These are phyloP conservation scores for Panzeria rudis DNA, from an alignment of 2,888 invertebrate species.

Conservation along the genomic window DNA sequence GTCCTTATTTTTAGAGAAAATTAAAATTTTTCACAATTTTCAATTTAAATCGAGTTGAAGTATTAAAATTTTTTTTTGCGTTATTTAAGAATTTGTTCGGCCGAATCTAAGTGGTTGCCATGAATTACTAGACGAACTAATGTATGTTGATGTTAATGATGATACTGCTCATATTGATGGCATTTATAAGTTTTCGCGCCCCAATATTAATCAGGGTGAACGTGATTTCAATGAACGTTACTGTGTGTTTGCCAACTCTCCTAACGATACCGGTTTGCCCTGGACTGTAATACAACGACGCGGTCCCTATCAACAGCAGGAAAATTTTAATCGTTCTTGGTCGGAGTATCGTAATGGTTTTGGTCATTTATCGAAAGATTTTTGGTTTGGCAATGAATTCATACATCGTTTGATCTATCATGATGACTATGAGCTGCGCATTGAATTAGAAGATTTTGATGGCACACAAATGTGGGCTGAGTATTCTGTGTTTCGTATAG, in stretches of 20 bases:
- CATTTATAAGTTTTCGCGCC: constrained; percentile 81
- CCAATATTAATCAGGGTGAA: constrained; percentile 78
- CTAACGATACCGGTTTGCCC: constrained; percentile 79
- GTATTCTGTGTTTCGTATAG: constrained; percentile 83
- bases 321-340: constrained; percentile 86
- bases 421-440: constrained; percentile 78
- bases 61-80: neutral
- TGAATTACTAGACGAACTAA: constrained; percentile 77
- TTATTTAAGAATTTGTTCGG: constrained; percentile 77
- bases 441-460: constrained; percentile 74
- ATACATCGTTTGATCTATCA: constrained; percentile 83
- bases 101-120: constrained; percentile 82
- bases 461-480: constrained; percentile 84
- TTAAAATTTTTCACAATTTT: neutral
- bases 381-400: constrained; percentile 87
- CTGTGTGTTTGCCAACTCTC: constrained; percentile 83
- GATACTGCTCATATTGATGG: constrained; percentile 80
- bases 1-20: neutral
- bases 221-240: constrained; percentile 84
- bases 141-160: constrained; percentile 25
- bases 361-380: constrained; percentile 85
- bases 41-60: neutral
- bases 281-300: constrained; percentile 86
- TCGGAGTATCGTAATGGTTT: constrained; percentile 86
- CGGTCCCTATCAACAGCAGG: constrained; percentile 80